These are phyloP conservation scores for Pandemis corylana DNA, from an alignment of 2,888 invertebrate genomes.

Conservation along the genomic window DNA sequence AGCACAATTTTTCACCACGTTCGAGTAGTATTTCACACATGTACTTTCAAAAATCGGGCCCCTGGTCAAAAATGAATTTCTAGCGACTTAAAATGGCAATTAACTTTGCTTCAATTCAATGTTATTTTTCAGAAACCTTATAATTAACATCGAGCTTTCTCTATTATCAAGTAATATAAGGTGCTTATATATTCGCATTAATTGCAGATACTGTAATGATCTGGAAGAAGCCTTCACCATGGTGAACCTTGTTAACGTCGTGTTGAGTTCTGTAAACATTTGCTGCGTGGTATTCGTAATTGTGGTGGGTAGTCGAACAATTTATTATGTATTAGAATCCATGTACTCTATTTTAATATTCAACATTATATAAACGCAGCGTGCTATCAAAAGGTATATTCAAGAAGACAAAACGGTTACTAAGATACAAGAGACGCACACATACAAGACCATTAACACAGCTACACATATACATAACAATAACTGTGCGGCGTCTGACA, in stretches of 20 bases:
- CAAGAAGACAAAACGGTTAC: no score
- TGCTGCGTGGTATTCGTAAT: constrained; percentile 79
- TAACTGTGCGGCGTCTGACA: no score
- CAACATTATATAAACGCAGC: no score
- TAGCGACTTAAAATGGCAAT: background rate
- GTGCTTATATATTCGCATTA: constrained; percentile 6
- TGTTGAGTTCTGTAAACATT: constrained; percentile 76
- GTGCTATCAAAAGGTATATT: no score
- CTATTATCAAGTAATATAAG: background rate
- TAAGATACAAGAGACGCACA: no score
- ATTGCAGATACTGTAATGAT: constrained; percentile 75
- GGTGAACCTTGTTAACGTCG: constrained; percentile 72
- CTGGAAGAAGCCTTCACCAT: constrained; percentile 74
- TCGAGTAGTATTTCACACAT: no score
- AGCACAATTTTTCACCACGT: no score
- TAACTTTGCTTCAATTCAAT: background rate
- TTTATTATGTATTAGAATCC: background rate
- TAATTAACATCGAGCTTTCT: background rate
- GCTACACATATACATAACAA: no score
- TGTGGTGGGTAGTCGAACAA: constrained; percentile 62
- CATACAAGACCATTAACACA: no score
- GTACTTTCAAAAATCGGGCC: no score
- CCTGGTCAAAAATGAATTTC: no score
- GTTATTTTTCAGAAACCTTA: background rate
- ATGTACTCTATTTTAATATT: no score